Percentiles rank a stretch among this genome's conserved stretches.
Evolutionary conservation across 2,113 vertebrate species (phyloP).

Genomic region (Poicephalus gulielmi): DNA sequence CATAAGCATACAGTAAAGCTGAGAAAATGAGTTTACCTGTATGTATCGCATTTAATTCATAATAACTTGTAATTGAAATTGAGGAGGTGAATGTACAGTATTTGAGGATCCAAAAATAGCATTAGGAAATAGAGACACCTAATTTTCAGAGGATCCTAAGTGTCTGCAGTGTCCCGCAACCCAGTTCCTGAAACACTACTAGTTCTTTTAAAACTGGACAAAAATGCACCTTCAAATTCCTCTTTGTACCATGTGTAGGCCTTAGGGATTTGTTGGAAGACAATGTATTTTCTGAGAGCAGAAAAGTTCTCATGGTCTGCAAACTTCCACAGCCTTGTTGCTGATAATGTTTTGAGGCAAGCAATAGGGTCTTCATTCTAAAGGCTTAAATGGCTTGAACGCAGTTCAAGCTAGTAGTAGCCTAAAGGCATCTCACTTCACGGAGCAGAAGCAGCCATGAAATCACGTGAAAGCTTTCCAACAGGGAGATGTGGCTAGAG

Average conservation of each 20-base stretch:
- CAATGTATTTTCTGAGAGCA: not conserved
- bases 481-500: not conserved
- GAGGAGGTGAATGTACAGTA: not conserved
- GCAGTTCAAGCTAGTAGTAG: not conserved
- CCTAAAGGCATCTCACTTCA: not conserved
- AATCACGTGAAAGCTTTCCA: not conserved
- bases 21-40: not conserved
- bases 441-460: not conserved
- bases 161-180: fast-evolving
- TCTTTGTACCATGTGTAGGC: not conserved
- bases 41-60: not conserved
- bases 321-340: not conserved
- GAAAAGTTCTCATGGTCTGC: not conserved
- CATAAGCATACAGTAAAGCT: not conserved
- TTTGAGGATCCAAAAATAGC: not conserved
- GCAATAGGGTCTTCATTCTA: not conserved
- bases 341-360: not conserved
- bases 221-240: not conserved
- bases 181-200: not conserved
- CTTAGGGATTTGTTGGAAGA: not conserved
- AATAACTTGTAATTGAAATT: not conserved
- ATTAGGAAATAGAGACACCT: not conserved
- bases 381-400: not conserved
- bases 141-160: not conserved
- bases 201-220: not conserved